phyloP scores from a whole-genome alignment of 2,113 vertebrate genomes.

The Anarrhichthys ocellatus region DNA sequence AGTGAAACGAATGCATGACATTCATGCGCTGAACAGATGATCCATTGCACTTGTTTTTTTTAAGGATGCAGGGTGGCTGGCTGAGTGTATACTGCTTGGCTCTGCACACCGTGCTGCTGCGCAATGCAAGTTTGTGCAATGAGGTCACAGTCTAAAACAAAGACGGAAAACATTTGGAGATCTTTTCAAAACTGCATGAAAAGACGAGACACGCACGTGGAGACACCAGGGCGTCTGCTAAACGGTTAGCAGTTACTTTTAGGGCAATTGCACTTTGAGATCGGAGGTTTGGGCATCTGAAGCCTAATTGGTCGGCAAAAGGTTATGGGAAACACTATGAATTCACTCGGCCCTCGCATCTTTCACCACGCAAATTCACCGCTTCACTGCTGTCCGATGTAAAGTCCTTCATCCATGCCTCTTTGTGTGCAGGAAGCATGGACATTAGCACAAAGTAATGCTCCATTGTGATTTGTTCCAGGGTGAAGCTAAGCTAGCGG shows the following conservation, averaged over 20 bases:
- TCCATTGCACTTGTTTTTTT: neutral
- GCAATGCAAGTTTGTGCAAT: neutral
- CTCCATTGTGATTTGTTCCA: too few species aligned
- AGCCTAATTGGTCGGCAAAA: neutral
- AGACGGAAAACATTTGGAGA: neutral
- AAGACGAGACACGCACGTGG: neutral
- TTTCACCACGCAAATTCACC: neutral
- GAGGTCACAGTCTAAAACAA: neutral
- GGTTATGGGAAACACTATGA: neutral
- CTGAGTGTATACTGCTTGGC: neutral
- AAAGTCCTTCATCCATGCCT: neutral
- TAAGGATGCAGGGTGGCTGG: neutral
- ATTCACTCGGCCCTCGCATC: neutral
- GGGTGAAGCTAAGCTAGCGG: too few species aligned
- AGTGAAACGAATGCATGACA: neutral
- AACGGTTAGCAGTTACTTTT: neutral
- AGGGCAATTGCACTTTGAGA: neutral
- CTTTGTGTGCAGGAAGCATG: neutral
- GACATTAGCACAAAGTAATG: neutral
- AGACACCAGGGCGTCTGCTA: neutral
- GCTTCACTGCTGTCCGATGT: neutral
- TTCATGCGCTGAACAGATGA: neutral
- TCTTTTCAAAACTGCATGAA: neutral
- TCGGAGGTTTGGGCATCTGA: neutral
- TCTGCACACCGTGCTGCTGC: neutral